Evolutionary conservation across 2,888 invertebrate genomes (phyloP).

Genomic region (Sarcophaga carnaria): DNA sequence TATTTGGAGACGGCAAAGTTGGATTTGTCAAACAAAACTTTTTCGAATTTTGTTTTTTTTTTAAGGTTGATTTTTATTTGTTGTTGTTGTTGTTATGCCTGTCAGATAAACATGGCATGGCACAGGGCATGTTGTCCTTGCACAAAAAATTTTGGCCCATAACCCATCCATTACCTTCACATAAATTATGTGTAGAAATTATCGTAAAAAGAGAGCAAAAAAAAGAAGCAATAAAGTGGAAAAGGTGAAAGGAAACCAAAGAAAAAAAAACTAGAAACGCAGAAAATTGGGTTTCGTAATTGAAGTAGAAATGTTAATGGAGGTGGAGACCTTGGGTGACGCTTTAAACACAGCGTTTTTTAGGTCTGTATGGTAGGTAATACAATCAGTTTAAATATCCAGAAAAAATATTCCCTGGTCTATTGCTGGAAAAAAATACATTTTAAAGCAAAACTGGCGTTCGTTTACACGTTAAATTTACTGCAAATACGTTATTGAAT

Average conservation of each 20-base stretch:
- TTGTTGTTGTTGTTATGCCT: conserved; percentile 1
- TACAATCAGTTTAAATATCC: no score
- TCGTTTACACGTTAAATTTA: no score
- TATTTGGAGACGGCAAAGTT: conserved; percentile 38
- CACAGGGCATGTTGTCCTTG: conserved; percentile 29
- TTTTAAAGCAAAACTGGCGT: no score
- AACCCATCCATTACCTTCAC: conserved; percentile 1
- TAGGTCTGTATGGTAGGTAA: no score
- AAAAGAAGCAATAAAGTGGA: not conserved
- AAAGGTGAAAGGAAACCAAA: not conserved
- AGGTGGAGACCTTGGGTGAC: no score
- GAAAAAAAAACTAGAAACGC: not conserved
- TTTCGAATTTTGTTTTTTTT: not conserved
- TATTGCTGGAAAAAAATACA: no score
- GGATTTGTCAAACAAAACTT: not conserved
- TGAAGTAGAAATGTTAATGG: no score
- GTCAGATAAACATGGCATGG: conserved; percentile 43
- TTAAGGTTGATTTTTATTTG: not conserved
- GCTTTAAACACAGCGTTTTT: no score
- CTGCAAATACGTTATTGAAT: no score
- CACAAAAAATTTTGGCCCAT: conserved; percentile 30
- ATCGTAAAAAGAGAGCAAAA: not conserved
- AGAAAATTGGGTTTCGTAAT: not conserved
- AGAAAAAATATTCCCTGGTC: no score
- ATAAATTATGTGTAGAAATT: conserved; percentile 27